phyloP scores from a whole-genome alignment of 92 coral and sea anemone genomes.

The Epizoanthus rinbou region DNA sequence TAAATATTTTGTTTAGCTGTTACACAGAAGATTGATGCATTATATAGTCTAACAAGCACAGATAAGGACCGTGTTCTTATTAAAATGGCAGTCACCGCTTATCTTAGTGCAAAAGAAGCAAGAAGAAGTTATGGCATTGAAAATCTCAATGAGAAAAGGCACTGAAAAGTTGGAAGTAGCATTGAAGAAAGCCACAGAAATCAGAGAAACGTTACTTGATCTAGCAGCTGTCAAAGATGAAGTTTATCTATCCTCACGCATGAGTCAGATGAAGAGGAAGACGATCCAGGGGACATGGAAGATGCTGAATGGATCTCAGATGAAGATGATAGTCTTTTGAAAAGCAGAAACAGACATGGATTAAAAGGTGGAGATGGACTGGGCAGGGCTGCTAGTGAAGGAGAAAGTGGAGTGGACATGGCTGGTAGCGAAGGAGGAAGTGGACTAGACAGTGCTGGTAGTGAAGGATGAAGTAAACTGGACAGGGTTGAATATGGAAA shows the following conservation, averaged over 20 bases:
- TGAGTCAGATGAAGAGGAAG: slow-evolving; percentile 24
- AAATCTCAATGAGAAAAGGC: background rate
- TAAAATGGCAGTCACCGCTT: slow-evolving; percentile 15
- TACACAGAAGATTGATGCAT: slow-evolving; percentile 2
- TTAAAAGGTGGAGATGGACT: too few species aligned
- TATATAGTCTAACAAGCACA: slow-evolving; percentile 19
- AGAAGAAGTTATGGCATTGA: slow-evolving; percentile 17
- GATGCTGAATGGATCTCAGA: slow-evolving; percentile 14
- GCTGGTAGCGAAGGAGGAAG: too few species aligned
- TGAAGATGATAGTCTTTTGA: background rate
- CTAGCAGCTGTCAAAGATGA: slow-evolving; percentile 20
- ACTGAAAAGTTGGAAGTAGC: background rate
- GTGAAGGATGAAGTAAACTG: background rate
- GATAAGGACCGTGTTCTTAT: slow-evolving; percentile 22
- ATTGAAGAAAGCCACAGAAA: slow-evolving; percentile 4
- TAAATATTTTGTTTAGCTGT: too few species aligned
- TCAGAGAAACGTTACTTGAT: background rate
- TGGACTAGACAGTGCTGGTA: background rate
- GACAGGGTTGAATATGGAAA: too few species aligned
- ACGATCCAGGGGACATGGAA: background rate
- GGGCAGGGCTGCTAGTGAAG: too few species aligned
- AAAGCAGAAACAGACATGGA: too few species aligned
- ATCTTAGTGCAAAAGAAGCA: slow-evolving; percentile 34
- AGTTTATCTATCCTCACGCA: background rate
- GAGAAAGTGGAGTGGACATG: too few species aligned